Percentiles rank a stretch among this genome's conserved stretches.
These are phyloP conservation scores for Alitta virens DNA, from an alignment of 2,888 invertebrate genomes.

Conservation along the genomic window DNA sequence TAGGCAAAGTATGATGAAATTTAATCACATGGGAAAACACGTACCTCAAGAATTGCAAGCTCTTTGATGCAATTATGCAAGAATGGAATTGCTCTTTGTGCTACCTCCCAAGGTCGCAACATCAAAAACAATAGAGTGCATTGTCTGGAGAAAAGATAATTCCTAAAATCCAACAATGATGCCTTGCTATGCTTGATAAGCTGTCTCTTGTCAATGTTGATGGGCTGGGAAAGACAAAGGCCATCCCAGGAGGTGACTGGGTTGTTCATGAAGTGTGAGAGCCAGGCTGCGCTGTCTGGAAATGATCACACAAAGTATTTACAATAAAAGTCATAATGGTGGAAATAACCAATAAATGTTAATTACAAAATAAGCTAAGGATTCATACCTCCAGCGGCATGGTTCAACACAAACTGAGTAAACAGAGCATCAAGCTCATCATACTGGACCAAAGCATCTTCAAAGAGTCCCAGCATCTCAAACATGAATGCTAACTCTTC, in stretches of 20 bases:
- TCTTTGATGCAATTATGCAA: constrained; percentile 87
- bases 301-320: background rate
- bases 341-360: no score
- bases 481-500: constrained; percentile 93
- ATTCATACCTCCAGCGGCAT: constrained; percentile 70
- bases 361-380: background rate
- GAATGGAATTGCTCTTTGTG: constrained; percentile 83
- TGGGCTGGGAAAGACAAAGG: constrained; percentile 62
- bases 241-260: constrained; percentile 77
- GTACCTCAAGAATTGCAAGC: constrained; percentile 72
- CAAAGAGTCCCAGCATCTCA: constrained; percentile 88
- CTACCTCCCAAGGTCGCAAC: constrained; percentile 81
- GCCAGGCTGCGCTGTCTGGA: constrained; percentile 79
- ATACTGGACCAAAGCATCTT: constrained; percentile 93
- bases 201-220: constrained; percentile 48
- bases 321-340: background rate
- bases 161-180: constrained; percentile 83
- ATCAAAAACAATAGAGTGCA: constrained; percentile 70
- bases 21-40: no score
- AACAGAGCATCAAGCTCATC: constrained; percentile 96
- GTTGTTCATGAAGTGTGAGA: constrained; percentile 75
- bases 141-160: constrained; percentile 90
- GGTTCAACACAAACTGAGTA: constrained; percentile 92
- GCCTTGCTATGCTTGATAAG: constrained; percentile 60
- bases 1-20: no score